A percentile compares a stretch with the other conserved stretches of the same genome.
Evolutionary conservation across 2,113 vertebrate species (phyloP).

Genomic region (Corvus moneduloides): DNA sequence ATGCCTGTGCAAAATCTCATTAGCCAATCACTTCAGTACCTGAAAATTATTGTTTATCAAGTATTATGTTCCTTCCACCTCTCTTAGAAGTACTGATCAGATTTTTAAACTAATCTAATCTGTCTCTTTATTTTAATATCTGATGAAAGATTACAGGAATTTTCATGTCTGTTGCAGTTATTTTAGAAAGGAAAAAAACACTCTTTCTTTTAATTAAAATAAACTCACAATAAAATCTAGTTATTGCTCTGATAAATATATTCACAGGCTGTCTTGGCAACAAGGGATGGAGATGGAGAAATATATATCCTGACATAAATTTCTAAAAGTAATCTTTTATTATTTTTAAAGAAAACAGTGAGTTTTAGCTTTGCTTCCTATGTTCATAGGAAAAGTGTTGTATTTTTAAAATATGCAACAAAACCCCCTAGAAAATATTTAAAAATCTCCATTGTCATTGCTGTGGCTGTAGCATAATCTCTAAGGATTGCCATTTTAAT

Average conservation of each 20-base stretch:
- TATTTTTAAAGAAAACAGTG: background rate
- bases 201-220: background rate
- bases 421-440: background rate
- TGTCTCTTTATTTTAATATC: background rate
- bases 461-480: slow-evolving; percentile 17
- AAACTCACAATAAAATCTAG: background rate
- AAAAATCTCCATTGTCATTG: background rate
- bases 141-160: background rate
- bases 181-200: background rate
- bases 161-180: background rate
- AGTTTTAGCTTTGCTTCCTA: background rate
- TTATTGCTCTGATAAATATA: background rate
- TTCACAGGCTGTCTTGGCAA: background rate
- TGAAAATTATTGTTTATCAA: background rate
- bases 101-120: background rate
- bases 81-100: background rate
- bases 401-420: background rate
- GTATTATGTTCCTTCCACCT: background rate
- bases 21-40: background rate
- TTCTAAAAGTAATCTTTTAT: background rate
- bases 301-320: background rate
- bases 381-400: background rate
- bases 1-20: background rate
- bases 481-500: slow-evolving; percentile 56
- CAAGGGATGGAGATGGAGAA: background rate